Conservation (phyloP, 2,797 vertebrate genomes). For the Lagodon rhomboides region DNA sequence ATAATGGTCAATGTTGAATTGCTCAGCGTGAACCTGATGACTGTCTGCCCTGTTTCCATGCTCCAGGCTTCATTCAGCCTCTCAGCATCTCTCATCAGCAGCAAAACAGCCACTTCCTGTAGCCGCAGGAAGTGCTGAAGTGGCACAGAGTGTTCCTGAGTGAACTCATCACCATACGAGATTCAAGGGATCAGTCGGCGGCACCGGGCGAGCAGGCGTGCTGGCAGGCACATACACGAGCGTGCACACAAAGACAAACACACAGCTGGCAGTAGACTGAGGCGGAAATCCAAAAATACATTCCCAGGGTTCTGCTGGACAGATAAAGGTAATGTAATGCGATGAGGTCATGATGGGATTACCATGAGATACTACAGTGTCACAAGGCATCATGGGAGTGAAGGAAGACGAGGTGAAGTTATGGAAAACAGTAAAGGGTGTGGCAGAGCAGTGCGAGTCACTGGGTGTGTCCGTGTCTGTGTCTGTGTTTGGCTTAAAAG, state of each 20-base stretch:
- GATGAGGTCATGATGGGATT: constrained; percentile 57
- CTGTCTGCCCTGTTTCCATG: constrained; percentile 41
- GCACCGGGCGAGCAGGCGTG: not conserved
- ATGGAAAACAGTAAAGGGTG: constrained; percentile 52
- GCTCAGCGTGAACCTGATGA: constrained; percentile 50
- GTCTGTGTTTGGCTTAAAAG: constrained; percentile 25
- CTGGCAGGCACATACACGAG: not conserved
- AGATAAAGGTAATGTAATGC: constrained; percentile 36
- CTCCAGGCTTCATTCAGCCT: constrained; percentile 35
- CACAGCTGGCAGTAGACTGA: not conserved
- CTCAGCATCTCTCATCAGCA: constrained; percentile 41
- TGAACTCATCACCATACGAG: constrained; percentile 37
- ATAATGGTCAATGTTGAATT: too few species aligned
- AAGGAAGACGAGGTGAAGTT: constrained; percentile 41
- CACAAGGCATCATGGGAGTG: constrained; percentile 29
- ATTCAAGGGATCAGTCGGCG: constrained; percentile 1
- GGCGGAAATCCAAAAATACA: constrained; percentile 55
- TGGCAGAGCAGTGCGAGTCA: constrained; percentile 6
- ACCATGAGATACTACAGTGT: constrained; percentile 15
- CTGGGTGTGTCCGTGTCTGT: constrained; percentile 47
- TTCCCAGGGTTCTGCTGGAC: constrained; percentile 26
- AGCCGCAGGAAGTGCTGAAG: constrained; percentile 56
- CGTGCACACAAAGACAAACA: not conserved
- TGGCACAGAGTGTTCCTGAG: constrained; percentile 51
- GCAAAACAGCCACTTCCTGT: constrained; percentile 66